These are phyloP conservation scores for Epinephelus coioides DNA, from an alignment of 2,797 vertebrate species.

Conservation along the genomic window DNA sequence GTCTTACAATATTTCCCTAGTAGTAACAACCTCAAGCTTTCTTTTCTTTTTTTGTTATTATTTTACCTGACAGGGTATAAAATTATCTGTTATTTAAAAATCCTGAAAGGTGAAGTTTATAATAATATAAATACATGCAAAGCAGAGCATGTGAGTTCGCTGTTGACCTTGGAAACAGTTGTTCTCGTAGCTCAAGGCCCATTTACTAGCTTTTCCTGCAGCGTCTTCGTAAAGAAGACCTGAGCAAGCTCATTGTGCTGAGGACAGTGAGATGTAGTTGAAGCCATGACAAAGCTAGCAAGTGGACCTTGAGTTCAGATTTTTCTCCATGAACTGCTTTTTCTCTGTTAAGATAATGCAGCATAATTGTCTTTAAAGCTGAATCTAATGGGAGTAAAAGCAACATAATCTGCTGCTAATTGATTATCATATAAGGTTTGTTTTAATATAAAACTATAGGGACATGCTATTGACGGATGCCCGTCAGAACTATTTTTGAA, in stretches of 20 bases:
- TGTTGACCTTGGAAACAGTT: background rate
- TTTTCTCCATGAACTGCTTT: background rate
- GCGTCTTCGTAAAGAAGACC: background rate
- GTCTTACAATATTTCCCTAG: background rate
- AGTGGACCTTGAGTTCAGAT: background rate
- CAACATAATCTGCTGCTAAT: background rate
- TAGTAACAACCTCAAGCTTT: background rate
- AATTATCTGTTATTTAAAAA: too few relatives aligned
- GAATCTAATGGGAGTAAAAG: background rate
- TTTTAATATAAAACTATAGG: background rate
- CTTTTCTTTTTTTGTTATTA: too few relatives aligned
- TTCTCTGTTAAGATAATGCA: background rate
- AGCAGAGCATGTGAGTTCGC: background rate
- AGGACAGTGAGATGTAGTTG: background rate
- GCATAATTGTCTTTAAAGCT: background rate
- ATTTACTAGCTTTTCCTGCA: background rate
- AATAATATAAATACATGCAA: too few relatives aligned
- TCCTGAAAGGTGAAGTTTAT: background rate
- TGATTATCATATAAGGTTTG: background rate
- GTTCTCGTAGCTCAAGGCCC: background rate
- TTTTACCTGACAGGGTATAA: too few relatives aligned
- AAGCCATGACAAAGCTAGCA: background rate
- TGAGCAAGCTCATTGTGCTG: background rate
- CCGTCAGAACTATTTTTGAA: background rate
- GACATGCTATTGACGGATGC: constrained; percentile 8